These are phyloP conservation scores for Tyrannus savana DNA, from an alignment of 2,113 vertebrate genomes.

Conservation along the genomic window DNA sequence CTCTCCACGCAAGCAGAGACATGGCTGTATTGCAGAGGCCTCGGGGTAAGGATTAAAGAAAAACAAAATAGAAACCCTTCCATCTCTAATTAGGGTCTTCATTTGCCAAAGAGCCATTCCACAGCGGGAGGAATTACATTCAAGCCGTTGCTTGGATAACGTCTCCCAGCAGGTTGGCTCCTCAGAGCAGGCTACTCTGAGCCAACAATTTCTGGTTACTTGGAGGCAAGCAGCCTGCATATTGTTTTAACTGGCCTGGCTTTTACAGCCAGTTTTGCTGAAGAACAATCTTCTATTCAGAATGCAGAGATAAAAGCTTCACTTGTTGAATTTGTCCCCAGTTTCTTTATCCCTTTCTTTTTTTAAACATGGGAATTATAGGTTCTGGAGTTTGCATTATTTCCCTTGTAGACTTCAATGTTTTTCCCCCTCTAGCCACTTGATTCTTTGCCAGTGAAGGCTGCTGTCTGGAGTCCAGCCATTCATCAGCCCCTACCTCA, in stretches of 20 bases:
- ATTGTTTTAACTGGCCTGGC: slow-evolving; percentile 79
- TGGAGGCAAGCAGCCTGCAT: slow-evolving; percentile 70
- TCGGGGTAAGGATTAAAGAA: slow-evolving; percentile 87
- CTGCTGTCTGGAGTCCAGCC: slow-evolving; percentile 71
- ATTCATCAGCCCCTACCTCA: slow-evolving; percentile 63
- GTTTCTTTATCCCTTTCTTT: slow-evolving; percentile 62
- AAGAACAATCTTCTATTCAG: slow-evolving; percentile 77
- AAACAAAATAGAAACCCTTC: slow-evolving; percentile 82
- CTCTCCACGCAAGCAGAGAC: slow-evolving; percentile 84
- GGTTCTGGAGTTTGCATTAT: slow-evolving; percentile 74
- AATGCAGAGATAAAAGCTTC: slow-evolving; percentile 75
- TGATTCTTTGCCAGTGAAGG: slow-evolving; percentile 69
- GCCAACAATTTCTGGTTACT: slow-evolving; percentile 78
- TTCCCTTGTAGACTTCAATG: slow-evolving; percentile 70
- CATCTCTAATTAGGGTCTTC: slow-evolving; percentile 82
- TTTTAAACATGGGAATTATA: slow-evolving; percentile 76
- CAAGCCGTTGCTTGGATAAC: slow-evolving; percentile 78
- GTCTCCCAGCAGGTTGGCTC: slow-evolving; percentile 79
- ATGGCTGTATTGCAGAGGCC: slow-evolving; percentile 78
- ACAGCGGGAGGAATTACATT: slow-evolving; percentile 76
- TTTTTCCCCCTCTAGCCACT: slow-evolving; percentile 58
- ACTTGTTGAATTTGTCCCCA: slow-evolving; percentile 69
- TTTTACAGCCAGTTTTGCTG: slow-evolving; percentile 75
- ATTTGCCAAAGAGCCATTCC: slow-evolving; percentile 82
- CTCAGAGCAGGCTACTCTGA: slow-evolving; percentile 60